phyloP scores from a whole-genome alignment of 2,888 invertebrate species.

The Erebia ligea region DNA sequence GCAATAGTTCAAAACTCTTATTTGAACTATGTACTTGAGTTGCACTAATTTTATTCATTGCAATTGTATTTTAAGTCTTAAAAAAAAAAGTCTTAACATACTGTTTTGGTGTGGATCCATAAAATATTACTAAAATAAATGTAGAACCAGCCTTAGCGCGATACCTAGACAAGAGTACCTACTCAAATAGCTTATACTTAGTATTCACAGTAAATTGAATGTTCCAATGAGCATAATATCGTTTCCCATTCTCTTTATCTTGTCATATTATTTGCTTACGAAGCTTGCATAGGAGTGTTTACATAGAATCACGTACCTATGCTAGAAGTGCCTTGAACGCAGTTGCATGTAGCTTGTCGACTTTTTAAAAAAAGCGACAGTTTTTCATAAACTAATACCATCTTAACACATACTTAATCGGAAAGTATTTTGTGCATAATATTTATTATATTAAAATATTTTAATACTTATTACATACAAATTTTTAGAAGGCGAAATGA shows the following conservation, averaged over 20 bases:
- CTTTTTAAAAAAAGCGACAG: background rate
- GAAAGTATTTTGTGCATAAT: too few relatives aligned
- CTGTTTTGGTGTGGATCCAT: too few relatives aligned
- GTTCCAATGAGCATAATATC: constrained; percentile 48
- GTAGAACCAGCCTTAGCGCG: background rate
- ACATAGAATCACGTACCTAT: constrained; percentile 39
- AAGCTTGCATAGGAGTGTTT: constrained; percentile 62
- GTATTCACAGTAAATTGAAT: constrained; percentile 37
- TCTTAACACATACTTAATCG: too few relatives aligned
- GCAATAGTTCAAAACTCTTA: background rate
- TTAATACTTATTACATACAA: too few relatives aligned
- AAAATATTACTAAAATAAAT: background rate
- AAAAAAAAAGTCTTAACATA: too few relatives aligned
- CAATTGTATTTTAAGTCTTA: too few relatives aligned
- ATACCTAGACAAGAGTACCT: constrained; percentile 15
- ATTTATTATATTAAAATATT: too few relatives aligned
- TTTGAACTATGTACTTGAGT: background rate
- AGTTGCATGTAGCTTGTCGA: background rate
- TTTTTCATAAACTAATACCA: too few relatives aligned
- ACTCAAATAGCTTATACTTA: constrained; percentile 27
- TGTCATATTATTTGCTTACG: constrained; percentile 69
- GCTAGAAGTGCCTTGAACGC: constrained; percentile 43
- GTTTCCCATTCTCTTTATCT: constrained; percentile 59
- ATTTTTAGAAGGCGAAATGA: too few relatives aligned
- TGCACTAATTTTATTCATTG: background rate